Evolutionary conservation across 2,113 vertebrate species (phyloP).

Genomic region (Tragelaphus strepsiceros): DNA sequence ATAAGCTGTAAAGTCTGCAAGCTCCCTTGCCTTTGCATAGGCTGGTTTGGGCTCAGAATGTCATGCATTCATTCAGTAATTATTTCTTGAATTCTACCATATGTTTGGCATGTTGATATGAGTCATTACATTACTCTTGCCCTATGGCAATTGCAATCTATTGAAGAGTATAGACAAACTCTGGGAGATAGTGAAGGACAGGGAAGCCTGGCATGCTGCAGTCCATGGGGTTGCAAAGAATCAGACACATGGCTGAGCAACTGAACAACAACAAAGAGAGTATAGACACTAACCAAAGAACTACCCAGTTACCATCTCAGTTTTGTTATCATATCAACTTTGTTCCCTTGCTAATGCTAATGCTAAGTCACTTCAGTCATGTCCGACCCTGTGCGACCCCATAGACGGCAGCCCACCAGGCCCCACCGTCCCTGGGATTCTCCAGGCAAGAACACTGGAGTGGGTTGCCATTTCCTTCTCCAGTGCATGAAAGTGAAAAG

Average conservation of each 20-base stretch:
- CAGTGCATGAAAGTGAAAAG: too few species aligned
- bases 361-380: too few species aligned
- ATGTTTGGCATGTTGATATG: background rate
- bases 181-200: background rate
- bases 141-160: background rate
- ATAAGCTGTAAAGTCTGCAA: background rate
- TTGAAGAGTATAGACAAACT: background rate
- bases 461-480: too few species aligned
- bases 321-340: background rate
- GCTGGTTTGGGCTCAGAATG: background rate
- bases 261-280: background rate
- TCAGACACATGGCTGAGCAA: background rate
- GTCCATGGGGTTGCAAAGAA: background rate
- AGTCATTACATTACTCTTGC: background rate
- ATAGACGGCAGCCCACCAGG: too few species aligned
- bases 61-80: background rate
- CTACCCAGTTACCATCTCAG: background rate
- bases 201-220: background rate
- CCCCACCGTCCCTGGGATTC: too few species aligned
- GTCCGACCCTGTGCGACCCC: too few species aligned
- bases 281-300: background rate
- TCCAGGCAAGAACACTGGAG: too few species aligned
- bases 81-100: background rate
- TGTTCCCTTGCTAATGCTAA: too few species aligned
- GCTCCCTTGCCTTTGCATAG: background rate